Evolutionary conservation across 2,113 vertebrate species (phyloP).

Genomic region (Urocolius indicus): DNA sequence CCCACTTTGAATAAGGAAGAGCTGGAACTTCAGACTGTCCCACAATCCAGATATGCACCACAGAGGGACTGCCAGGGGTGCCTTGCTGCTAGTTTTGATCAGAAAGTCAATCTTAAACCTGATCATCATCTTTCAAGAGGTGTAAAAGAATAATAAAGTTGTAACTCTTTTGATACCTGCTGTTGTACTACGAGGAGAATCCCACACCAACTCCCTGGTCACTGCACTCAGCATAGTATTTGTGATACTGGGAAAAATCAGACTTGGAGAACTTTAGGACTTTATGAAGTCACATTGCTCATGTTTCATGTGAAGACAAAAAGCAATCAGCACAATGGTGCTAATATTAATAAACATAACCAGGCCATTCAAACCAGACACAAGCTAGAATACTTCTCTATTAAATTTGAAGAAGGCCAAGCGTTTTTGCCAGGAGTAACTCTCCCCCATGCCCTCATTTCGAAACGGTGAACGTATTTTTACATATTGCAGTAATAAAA

Average conservation of each 20-base stretch:
- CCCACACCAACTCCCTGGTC: not conserved
- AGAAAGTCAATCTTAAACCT: not conserved
- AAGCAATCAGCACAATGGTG: not conserved
- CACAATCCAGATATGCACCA: not conserved
- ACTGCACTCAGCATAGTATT: not conserved
- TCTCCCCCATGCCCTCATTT: not conserved
- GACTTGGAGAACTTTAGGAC: not conserved
- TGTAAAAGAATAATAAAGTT: not conserved
- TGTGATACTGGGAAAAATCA: not conserved
- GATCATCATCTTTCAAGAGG: not conserved
- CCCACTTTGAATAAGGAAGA: not conserved
- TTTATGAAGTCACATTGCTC: not conserved
- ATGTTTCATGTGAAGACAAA: not conserved
- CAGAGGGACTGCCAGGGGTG: not conserved
- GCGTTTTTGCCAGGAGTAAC: not conserved
- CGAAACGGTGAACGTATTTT: not conserved
- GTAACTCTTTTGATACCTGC: not conserved
- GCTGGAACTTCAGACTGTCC: not conserved
- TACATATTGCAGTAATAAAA: not conserved
- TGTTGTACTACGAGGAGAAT: not conserved
- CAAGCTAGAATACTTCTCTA: not conserved
- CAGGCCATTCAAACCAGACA: not conserved
- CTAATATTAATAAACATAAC: not conserved
- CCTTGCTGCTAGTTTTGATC: not conserved
- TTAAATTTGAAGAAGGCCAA: not conserved